Evolutionary conservation across 2,888 invertebrate species (phyloP).

Genomic region (Antheraea assamensis): DNA sequence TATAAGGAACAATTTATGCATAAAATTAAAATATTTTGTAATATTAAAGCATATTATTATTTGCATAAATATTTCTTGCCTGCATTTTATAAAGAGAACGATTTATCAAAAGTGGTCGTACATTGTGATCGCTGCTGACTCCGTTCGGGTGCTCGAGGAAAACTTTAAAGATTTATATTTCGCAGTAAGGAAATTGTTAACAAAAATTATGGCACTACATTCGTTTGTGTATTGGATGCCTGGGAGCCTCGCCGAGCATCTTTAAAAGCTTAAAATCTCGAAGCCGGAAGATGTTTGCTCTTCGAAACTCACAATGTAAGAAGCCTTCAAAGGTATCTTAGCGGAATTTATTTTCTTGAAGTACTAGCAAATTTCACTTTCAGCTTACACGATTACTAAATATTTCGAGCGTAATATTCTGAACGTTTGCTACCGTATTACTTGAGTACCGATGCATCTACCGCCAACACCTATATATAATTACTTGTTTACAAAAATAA

Average conservation of each 20-base stretch:
- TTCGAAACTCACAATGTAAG: constrained; percentile 41
- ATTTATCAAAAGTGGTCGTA: constrained; percentile 7
- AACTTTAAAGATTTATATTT: constrained; percentile 50
- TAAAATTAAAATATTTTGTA: neutral
- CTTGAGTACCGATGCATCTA: too few relatives aligned
- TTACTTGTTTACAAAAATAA: too few relatives aligned
- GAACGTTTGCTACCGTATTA: too few relatives aligned
- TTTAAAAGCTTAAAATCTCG: constrained; percentile 51
- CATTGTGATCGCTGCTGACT: constrained; percentile 17
- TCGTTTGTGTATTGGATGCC: constrained; percentile 44
- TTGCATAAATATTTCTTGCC: neutral
- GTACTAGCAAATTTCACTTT: neutral
- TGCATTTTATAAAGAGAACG: neutral
- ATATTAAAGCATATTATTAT: neutral
- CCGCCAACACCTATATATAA: too few relatives aligned
- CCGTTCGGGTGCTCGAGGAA: constrained; percentile 34
- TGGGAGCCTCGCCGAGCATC: constrained; percentile 44
- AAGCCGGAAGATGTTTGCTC: constrained; percentile 30
- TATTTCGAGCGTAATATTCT: too few relatives aligned
- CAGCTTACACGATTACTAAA: too few relatives aligned
- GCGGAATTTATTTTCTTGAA: neutral
- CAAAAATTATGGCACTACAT: constrained; percentile 53
- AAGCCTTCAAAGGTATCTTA: constrained; percentile 22
- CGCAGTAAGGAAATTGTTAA: constrained; percentile 53
- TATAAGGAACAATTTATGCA: too few relatives aligned